Conservation (phyloP, 2,888 invertebrate genomes). For the Teleiodes luculella region DNA sequence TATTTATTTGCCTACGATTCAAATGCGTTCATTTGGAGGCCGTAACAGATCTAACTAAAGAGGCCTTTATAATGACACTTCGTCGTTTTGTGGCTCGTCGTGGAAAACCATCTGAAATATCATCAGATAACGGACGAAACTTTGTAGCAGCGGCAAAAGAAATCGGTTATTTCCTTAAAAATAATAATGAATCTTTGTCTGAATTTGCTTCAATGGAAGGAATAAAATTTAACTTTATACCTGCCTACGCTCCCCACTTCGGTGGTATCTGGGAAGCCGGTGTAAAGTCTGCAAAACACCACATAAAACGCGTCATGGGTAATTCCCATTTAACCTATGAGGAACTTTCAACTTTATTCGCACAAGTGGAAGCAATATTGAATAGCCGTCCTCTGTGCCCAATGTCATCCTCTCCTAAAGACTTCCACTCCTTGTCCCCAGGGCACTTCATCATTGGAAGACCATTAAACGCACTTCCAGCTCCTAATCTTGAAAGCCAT, state of each 20-base stretch:
- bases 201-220: slow-evolving; percentile 14
- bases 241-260: slow-evolving; percentile 18
- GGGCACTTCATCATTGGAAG: slow-evolving; percentile 27
- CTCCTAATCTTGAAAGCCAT: background rate
- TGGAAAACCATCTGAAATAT: slow-evolving; percentile 22
- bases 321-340: slow-evolving; percentile 22
- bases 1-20: slow-evolving; percentile 8
- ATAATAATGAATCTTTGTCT: background rate
- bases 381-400: slow-evolving; percentile 22
- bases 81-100: slow-evolving; percentile 23
- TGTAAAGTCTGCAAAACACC: slow-evolving; percentile 16
- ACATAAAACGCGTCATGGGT: slow-evolving; percentile 18
- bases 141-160: slow-evolving; percentile 25
- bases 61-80: slow-evolving; percentile 20
- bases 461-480: slow-evolving; percentile 18
- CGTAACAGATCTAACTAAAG: slow-evolving; percentile 20
- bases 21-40: slow-evolving; percentile 24
- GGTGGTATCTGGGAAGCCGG: slow-evolving; percentile 10
- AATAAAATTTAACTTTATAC: slow-evolving; percentile 18
- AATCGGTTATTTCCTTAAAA: slow-evolving; percentile 5
- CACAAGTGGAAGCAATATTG: slow-evolving; percentile 21
- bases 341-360: slow-evolving; percentile 21
- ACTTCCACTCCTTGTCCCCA: slow-evolving; percentile 21
- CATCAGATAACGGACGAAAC: slow-evolving; percentile 26
- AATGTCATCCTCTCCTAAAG: slow-evolving; percentile 19